Evolutionary conservation across 2,888 invertebrate genomes (phyloP).

Genomic region (Drosophila tripunctata): DNA sequence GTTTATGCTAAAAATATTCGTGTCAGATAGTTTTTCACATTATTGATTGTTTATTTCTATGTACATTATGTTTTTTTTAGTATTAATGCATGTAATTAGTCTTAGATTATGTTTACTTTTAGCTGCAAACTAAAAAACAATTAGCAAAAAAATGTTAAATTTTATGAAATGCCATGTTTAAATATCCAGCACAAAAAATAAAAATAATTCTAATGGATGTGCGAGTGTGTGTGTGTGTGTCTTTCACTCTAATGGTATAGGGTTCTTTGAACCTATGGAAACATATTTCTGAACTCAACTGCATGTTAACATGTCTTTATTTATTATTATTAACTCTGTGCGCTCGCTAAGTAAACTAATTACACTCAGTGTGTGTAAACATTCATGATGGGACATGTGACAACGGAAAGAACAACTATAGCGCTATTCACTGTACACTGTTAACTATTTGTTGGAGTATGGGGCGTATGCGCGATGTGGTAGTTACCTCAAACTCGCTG

Average conservation of each 20-base stretch:
- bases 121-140: conserved; percentile 11
- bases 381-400: conserved; percentile 16
- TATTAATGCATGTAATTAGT: conserved; percentile 59
- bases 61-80: conserved; percentile 29
- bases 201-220: conserved; percentile 21
- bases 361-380: conserved; percentile 57
- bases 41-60: conserved; percentile 18
- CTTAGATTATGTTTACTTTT: conserved; percentile 33
- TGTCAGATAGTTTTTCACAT: conserved; percentile 42
- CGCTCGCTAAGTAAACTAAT: conserved; percentile 63
- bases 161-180: conserved; percentile 20
- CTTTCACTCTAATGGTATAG: too few species aligned
- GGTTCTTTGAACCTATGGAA: conserved; percentile 64
- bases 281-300: conserved; percentile 8
- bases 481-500: conserved; percentile 14
- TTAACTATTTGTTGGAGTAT: neutral
- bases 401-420: neutral
- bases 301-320: conserved; percentile 47
- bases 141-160: conserved; percentile 10
- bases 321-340: conserved; percentile 57
- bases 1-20: conserved; percentile 42
- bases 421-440: neutral
- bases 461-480: conserved; percentile 58
- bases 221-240: conserved; percentile 10
- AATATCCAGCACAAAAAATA: conserved; percentile 31